Evolutionary conservation across 2,797 vertebrate genomes (phyloP).

Genomic region (Danio choprae): DNA sequence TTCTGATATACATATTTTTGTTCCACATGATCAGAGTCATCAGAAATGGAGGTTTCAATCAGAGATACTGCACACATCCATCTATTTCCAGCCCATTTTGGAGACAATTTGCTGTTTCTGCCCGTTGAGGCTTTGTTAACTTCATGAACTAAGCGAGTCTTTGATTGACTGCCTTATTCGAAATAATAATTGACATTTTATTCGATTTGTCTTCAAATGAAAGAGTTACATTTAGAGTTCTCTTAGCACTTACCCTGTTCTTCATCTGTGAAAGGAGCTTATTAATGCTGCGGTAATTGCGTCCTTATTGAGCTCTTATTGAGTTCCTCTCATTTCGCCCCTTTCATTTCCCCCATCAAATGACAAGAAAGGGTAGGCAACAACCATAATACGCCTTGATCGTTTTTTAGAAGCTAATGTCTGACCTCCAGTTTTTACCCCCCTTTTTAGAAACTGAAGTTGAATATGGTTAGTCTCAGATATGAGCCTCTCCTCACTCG

Average conservation of each 20-base stretch:
- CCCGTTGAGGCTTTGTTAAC: conserved; percentile 11
- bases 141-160: conserved; percentile 1
- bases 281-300: conserved; percentile 39
- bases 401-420: conserved; percentile 5
- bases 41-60: background rate
- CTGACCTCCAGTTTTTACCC: background rate
- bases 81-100: conserved; percentile 5
- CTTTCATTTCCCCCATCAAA: conserved; percentile 25
- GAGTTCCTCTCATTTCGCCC: conserved; percentile 31
- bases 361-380: background rate
- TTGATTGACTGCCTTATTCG: background rate
- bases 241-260: conserved; percentile 17
- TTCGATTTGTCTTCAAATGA: conserved; percentile 11
- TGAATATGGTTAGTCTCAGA: conserved; percentile 18
- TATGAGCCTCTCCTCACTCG: background rate
- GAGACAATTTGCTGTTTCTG: conserved; percentile 2
- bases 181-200: conserved; percentile 12
- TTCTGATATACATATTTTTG: background rate
- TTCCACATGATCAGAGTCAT: background rate
- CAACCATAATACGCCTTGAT: conserved; percentile 7
- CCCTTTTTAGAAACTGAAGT: background rate
- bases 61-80: background rate
- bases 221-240: conserved; percentile 8
- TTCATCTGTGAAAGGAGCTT: conserved; percentile 38
- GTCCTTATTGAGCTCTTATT: conserved; percentile 48